These are phyloP conservation scores for Panonychus citri DNA, from an alignment of 1,140 invertebrate genomes.

Conservation along the genomic window DNA sequence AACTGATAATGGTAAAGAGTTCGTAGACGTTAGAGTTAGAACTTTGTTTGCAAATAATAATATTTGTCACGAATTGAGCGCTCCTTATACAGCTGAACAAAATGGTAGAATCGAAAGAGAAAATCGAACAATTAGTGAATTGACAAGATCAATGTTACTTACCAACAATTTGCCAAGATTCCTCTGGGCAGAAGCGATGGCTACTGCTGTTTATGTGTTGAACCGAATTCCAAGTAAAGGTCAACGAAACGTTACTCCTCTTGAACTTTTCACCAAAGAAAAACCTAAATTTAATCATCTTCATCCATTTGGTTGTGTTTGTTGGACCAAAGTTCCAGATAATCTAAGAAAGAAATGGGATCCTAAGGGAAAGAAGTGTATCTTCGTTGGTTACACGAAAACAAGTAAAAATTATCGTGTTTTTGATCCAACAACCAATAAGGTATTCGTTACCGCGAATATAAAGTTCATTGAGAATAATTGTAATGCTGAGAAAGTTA, in stretches of 20 bases:
- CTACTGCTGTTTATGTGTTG: constrained; percentile 5
- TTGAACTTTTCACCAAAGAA: neutral
- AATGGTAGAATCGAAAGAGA: constrained; percentile 5
- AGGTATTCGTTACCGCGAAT: neutral
- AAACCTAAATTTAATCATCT: neutral
- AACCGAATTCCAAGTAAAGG: constrained; percentile 2
- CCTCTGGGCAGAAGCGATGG: constrained; percentile 8
- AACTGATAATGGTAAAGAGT: constrained; percentile 5
- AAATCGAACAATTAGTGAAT: constrained; percentile 6
- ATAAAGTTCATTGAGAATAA: neutral
- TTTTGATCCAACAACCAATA: neutral
- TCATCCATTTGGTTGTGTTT: neutral
- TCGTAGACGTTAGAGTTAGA: neutral
- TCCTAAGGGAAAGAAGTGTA: neutral
- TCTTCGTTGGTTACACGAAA: neutral
- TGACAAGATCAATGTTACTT: constrained; percentile 6
- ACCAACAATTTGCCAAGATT: constrained; percentile 1
- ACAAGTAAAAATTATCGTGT: constrained; percentile 5
- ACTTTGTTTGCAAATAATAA: neutral
- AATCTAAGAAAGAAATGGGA: neutral
- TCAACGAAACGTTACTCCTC: neutral
- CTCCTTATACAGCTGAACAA: neutral
- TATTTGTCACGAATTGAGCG: constrained; percentile 3
- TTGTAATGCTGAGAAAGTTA: neutral
- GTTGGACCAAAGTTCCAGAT: neutral